Conservation (phyloP, 2,888 invertebrate species). For the Eristalis tenax region DNA sequence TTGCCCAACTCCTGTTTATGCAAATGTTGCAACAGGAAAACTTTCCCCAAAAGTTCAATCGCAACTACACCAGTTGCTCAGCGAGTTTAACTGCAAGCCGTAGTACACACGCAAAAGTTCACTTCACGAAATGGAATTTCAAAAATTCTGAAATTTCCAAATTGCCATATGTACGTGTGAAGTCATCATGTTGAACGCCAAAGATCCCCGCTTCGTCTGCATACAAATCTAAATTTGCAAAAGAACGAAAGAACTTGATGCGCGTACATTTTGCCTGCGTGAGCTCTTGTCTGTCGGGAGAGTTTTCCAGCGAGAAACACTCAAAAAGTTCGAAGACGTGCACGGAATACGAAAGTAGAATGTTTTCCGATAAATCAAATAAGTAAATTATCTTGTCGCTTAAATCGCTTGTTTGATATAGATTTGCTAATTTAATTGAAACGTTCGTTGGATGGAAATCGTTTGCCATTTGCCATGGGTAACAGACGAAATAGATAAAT, state of each 20-base stretch:
- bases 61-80: constrained; percentile 4
- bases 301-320: constrained; percentile 3
- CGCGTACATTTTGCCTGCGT: background rate
- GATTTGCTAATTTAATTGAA: constrained; percentile 31
- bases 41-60: constrained; percentile 28
- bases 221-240: constrained; percentile 33
- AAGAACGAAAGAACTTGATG: background rate
- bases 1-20: background rate
- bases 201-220: constrained; percentile 11
- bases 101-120: constrained; percentile 20
- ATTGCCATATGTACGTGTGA: constrained; percentile 26
- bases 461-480: background rate
- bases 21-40: constrained; percentile 19
- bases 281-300: background rate
- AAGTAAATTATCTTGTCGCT: constrained; percentile 31
- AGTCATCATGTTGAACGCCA: background rate
- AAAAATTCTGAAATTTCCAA: constrained; percentile 11
- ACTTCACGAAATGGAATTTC: constrained; percentile 18
- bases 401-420: constrained; percentile 29
- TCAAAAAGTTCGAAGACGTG: constrained; percentile 4
- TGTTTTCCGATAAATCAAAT: constrained; percentile 39
- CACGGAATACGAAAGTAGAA: constrained; percentile 31
- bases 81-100: constrained; percentile 13
- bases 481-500: background rate
- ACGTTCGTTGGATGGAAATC: background rate